Evolutionary conservation across 1,140 invertebrate species (phyloP).

Genomic region (Bombus sibiricus): DNA sequence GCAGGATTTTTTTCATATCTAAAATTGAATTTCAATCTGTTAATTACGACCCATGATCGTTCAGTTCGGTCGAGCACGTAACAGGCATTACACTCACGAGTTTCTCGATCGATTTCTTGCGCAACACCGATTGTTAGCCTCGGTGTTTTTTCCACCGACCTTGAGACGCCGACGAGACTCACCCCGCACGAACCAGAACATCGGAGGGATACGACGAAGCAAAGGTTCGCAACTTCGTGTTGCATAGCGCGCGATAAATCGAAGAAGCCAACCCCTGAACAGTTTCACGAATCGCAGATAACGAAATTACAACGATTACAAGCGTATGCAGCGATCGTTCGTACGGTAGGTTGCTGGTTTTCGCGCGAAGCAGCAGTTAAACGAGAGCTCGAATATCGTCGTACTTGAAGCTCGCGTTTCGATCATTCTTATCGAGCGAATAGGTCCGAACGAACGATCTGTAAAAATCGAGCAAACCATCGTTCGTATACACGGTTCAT

Average conservation of each 20-base stretch:
- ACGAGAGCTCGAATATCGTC: too few relatives aligned
- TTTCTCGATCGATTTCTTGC: constrained; percentile 23
- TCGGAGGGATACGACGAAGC: neutral
- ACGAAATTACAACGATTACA: too few relatives aligned
- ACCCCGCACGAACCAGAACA: constrained; percentile 38
- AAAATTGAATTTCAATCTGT: neutral
- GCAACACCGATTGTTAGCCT: constrained; percentile 40
- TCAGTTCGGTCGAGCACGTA: neutral
- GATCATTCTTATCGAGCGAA: too few relatives aligned
- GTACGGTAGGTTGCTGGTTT: neutral
- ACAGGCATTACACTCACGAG: constrained; percentile 23
- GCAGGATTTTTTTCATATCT: neutral
- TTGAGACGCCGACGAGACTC: constrained; percentile 42
- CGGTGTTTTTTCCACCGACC: constrained; percentile 10
- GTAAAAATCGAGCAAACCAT: too few relatives aligned
- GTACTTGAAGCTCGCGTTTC: too few relatives aligned
- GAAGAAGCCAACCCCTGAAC: neutral
- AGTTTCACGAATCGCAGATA: neutral
- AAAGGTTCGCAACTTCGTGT: neutral
- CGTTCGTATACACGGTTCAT: neutral
- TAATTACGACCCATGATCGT: neutral
- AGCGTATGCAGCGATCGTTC: neutral
- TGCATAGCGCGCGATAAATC: neutral
- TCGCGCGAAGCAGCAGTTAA: too few relatives aligned
- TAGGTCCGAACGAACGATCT: too few relatives aligned